Evolutionary conservation across 1,140 invertebrate species (phyloP).

Genomic region (Gonioctena quinquepunctata): DNA sequence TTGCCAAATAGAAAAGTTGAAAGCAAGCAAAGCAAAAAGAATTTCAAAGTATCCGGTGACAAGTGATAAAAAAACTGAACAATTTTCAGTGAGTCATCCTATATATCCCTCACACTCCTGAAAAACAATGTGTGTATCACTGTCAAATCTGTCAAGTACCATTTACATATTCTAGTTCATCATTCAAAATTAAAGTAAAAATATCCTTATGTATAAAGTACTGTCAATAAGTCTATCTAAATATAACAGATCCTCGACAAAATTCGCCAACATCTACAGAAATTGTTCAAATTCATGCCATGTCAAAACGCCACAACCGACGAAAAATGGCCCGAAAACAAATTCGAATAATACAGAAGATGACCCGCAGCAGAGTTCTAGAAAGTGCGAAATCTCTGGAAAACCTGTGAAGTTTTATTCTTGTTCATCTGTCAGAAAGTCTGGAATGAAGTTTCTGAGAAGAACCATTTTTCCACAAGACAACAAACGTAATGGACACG

Average conservation of each 20-base stretch:
- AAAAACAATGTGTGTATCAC: neutral
- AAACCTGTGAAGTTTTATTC: neutral
- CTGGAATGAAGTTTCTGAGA: neutral
- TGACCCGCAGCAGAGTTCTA: neutral
- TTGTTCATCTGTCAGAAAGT: neutral
- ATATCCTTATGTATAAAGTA: slow-evolving; percentile 30
- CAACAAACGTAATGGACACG: neutral
- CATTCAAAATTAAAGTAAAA: slow-evolving; percentile 14
- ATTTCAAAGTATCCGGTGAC: too few species aligned
- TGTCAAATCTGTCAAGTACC: neutral
- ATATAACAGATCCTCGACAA: slow-evolving; percentile 8
- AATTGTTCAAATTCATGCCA: slow-evolving; percentile 1
- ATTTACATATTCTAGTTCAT: neutral
- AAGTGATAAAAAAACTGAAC: too few species aligned
- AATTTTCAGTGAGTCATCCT: too few species aligned
- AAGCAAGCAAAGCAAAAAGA: too few species aligned
- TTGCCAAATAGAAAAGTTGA: too few species aligned
- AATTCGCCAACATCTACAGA: slow-evolving; percentile 15
- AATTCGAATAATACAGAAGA: neutral
- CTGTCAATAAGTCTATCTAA: slow-evolving; percentile 24
- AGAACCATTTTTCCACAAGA: neutral
- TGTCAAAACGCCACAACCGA: neutral
- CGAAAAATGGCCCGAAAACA: neutral
- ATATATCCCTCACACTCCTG: too few species aligned
- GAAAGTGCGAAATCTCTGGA: neutral